Conservation (phyloP, 2,888 invertebrate genomes). For the Archaeoteleia sp. region DNA sequence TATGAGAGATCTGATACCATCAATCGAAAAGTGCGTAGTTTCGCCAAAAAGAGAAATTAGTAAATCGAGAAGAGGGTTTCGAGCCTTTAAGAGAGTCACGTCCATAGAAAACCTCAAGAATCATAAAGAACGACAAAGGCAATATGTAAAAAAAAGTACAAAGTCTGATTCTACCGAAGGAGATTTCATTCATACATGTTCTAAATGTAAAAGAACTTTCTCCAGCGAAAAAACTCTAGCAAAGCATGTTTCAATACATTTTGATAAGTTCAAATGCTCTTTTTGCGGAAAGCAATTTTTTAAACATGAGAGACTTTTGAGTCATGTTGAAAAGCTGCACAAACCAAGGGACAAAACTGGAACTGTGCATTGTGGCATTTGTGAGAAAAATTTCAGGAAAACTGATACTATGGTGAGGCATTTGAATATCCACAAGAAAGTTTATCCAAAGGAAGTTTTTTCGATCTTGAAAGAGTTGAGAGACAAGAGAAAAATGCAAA, state of each 20-base stretch:
- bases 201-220: conserved; percentile 58
- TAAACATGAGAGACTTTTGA: conserved; percentile 52
- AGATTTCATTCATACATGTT: conserved; percentile 48
- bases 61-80: conserved; percentile 57
- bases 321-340: conserved; percentile 51
- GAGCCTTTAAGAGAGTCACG: conserved; percentile 65
- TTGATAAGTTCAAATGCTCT: conserved; percentile 57
- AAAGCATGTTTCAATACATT: conserved; percentile 52
- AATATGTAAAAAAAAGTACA: conserved; percentile 62
- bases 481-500: conserved; percentile 59
- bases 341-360: conserved; percentile 54
- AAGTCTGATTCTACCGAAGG: too few relatives aligned
- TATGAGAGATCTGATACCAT: conserved; percentile 7
- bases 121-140: conserved; percentile 64
- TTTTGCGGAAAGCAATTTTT: conserved; percentile 59
- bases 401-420: conserved; percentile 67
- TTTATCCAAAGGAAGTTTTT: conserved; percentile 65
- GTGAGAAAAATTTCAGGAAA: conserved; percentile 66
- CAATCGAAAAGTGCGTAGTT: conserved; percentile 12
- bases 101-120: conserved; percentile 66
- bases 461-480: conserved; percentile 65
- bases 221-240: conserved; percentile 57
- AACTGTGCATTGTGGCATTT: conserved; percentile 62
- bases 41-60: conserved; percentile 46
- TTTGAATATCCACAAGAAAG: conserved; percentile 65